These are phyloP conservation scores for Coleophora flavipennella DNA, from an alignment of 2,888 invertebrate genomes.

Conservation along the genomic window DNA sequence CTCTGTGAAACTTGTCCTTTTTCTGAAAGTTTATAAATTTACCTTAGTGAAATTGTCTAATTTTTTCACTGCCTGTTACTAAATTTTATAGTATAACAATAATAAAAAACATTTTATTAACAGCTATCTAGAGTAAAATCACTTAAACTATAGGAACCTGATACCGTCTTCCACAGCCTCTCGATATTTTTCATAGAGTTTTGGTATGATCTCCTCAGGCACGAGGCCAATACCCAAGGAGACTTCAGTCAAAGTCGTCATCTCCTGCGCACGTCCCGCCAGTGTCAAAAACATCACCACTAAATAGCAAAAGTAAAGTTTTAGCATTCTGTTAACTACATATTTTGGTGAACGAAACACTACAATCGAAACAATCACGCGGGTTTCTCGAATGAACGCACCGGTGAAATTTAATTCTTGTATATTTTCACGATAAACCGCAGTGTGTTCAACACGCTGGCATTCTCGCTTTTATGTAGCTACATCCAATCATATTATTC, in stretches of 20 bases:
- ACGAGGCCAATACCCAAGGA: not conserved
- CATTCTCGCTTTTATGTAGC: not conserved
- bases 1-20: constrained; percentile 19
- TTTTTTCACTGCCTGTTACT: too few relatives aligned
- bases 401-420: constrained; percentile 33
- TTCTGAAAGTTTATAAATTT: constrained; percentile 18
- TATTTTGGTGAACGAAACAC: constrained; percentile 15
- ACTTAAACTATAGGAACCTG: constrained; percentile 3
- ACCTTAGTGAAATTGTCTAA: too few relatives aligned
- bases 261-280: too few relatives aligned
- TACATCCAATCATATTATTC: too few relatives aligned
- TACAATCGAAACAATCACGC: constrained; percentile 4
- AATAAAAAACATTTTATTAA: too few relatives aligned
- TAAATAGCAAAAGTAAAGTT: too few relatives aligned
- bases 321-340: not conserved
- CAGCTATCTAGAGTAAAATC: not conserved
- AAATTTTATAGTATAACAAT: too few relatives aligned
- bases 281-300: too few relatives aligned
- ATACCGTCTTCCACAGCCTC: constrained; percentile 29
- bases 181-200: constrained; percentile 30
- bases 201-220: constrained; percentile 19
- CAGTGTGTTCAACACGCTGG: not conserved
- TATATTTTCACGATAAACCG: constrained; percentile 2
- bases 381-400: constrained; percentile 28
- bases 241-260: too few relatives aligned